Base-by-base conservation (phyloP, 2,797 vertebrate species). In the Leuciscus waleckii region DNA sequence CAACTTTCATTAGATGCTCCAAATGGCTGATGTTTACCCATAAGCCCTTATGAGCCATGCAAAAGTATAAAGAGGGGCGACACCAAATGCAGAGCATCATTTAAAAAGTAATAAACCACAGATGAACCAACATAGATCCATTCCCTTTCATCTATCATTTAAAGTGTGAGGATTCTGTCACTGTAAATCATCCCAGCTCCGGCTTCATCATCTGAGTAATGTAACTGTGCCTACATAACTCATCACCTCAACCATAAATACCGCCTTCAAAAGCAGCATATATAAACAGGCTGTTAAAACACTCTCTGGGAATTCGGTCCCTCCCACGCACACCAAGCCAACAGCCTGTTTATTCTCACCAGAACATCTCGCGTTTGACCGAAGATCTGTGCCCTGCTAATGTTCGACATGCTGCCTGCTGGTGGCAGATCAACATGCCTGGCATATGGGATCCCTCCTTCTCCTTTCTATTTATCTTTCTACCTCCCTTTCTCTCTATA, bases 391-490 rank as follows among this genome's bases (percentile, higher is more conserved):
- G 83, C 63, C 85, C 89, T 81, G 87, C 41, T 90, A 89, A 90
- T 87, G 88, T 89, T 81, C 70, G 79, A 89, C 89, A 90, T 61
- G 87, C 84, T 89, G 86, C 90, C 90, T 86, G 85, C 88, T 90
- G 87, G 81, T 88, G 87, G 81, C 90, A 89, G 87, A 89, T 88
- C 85, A 87, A 89, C 84, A 78, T 54, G 82, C 83, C 81, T 89
- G 89, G 88, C 87, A 87, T 88, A 89, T 90, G 82, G 82, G 84
- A 79, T 86, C 79, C 86, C 46, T 79, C 75, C 87, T 89, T 74
- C 49, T 79, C 41, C 16, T 74, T 74, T 77, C 77, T 58, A 71
- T 65, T 79, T 69, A 65, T 16, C 84, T 69, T 79, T 77, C 84
- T 70, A n/a, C 69, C 74, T 74, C 21, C 29, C 82, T 76, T 65